Base-by-base conservation (phyloP, 2,797 vertebrate species). In the Eulemur coronatus region DNA sequence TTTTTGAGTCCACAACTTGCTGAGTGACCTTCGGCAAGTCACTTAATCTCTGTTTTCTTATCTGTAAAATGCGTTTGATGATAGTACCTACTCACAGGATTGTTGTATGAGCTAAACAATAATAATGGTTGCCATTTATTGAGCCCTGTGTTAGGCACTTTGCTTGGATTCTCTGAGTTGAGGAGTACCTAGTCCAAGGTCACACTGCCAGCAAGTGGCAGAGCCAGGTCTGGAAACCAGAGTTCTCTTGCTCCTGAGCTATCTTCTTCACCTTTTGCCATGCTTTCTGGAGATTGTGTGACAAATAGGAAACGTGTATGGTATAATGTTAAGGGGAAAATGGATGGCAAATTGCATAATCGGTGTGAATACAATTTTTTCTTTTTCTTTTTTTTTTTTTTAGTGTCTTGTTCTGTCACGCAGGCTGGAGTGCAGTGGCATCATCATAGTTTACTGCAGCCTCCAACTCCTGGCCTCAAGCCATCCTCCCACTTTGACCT, bases 81-180 rank as follows among this genome's bases (percentile, higher is more conserved):
- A 87, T 35, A 80, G 18, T 28, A 78, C 46, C n/a, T 76, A 59
- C 57, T 92, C 48, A 85, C 26, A 41, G 48, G 2, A 46, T 63
- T 79, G 61, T 90, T 61, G 46, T 48, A 7, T 5, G 4, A 55
- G 84, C 80, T 78, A 95, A 84, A 80, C 43, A 79, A 1, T 30
- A 35, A 76, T 59, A 73, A 79, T 75, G 50, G 59, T 20, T 50
- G 52, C 46, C 61, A 48, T 46, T 91, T 90, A 79, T 24, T 35
- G 52, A 87, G 41, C 38, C 48, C 35, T 33, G 13, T 57, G 15
- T 65, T 57, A 96, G 88, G 65, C 33, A 43, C 22, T 78, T 86
- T 67, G 41, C 73, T 81, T 89, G 57, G 17, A 89, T 93, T 85
- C 76, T 76, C 79, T 97, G n/a, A 76, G 73, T 15, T 59, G 41